Base-by-base conservation (phyloP, 2,113 vertebrate species). In the Hemiscyllium ocellatum region DNA sequence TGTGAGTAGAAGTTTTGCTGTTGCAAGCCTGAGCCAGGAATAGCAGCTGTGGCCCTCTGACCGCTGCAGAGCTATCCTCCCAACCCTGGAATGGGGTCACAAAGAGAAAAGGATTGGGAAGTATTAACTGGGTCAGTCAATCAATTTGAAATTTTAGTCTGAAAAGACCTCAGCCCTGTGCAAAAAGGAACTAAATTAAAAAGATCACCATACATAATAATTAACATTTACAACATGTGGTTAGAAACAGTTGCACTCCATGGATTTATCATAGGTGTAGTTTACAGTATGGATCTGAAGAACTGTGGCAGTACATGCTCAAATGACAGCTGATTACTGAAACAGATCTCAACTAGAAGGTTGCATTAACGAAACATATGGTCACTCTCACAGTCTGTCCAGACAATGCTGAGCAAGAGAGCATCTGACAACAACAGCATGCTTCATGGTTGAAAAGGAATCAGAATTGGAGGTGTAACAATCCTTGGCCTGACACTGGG, bases 361-460 rank as follows among this genome's bases (percentile, higher is more conserved):
- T 17, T 61, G 87, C 56, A 65, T 33, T 65, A 61, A 90, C n/a
- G 56, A 65, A 65, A 90, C 87, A 90, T 61, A 90, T 15, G 29
- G 26, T 90, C 87, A 20, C 87, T 90, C 87, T 65, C 87, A 61
- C 86, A 90, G 3, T 65, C 87, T 61, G 61, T 33, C 29, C 87
- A 19, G 65, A 52, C 87, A 65, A 13, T 61, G 52, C 29, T 65
- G 52, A 65, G 65, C 56, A 56, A 65, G 87, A 90, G 87, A 56
- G 13, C 87, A 65, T 90, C 61, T 65, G 87, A 90, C 29, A 90
- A 90, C 87, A 90, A 56, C 87, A 90, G 56, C 87, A 90, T 33
- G 87, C 50, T 90, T 56, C 29, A 65, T 56, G n/a, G 52, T 90
- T 65, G 87, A 56, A 90, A 90, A 4, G 87, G 87, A 19, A 90